Evolutionary conservation across 2,113 vertebrate genomes (phyloP).

Genomic region (Bubo bubo): DNA sequence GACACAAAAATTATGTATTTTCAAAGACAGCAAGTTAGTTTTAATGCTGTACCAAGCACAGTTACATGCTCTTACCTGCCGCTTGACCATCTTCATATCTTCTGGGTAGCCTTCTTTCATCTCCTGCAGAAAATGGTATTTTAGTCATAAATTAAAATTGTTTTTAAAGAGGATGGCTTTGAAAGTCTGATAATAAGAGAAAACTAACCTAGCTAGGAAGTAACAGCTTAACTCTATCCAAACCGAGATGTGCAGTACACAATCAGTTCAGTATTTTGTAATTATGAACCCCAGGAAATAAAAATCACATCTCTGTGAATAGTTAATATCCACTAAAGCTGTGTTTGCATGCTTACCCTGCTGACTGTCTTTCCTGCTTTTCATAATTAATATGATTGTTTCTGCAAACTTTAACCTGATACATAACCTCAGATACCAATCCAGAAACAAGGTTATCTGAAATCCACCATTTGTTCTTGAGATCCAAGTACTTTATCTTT

Average conservation of each 20-base stretch:
- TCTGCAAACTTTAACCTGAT: not conserved
- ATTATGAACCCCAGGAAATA: not conserved
- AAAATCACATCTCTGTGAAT: not conserved
- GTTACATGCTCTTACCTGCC: constrained; percentile 69
- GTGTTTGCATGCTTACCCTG: not conserved
- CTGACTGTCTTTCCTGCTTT: not conserved
- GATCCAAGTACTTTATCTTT: not conserved
- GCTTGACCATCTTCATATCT: constrained; percentile 81
- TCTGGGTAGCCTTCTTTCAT: constrained; percentile 78
- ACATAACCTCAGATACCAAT: not conserved
- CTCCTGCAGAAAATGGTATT: constrained; percentile 73
- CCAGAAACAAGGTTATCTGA: not conserved
- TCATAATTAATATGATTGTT: not conserved
- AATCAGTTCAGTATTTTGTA: not conserved
- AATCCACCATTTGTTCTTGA: not conserved
- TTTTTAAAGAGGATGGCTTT: not conserved
- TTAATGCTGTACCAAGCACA: not conserved
- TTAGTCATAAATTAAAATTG: not conserved
- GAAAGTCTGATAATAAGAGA: not conserved
- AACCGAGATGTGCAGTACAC: not conserved
- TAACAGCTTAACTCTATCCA: not conserved
- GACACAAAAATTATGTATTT: not conserved
- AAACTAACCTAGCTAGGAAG: not conserved
- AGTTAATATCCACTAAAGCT: not conserved
- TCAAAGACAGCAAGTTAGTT: not conserved